Conservation (phyloP, 2,888 invertebrate species). For the Drosophila recens region DNA sequence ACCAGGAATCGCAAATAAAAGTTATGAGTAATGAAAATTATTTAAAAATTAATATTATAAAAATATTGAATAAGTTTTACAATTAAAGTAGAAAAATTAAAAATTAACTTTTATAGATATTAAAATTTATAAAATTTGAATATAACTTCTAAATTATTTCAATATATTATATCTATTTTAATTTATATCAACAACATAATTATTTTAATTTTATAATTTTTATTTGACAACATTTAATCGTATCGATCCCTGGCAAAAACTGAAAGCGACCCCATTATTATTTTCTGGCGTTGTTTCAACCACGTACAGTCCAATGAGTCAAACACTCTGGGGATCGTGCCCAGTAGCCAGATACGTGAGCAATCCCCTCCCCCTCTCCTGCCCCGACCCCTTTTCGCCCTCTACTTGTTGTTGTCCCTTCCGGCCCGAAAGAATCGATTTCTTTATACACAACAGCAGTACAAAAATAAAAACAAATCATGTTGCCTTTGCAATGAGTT, state of each 20-base stretch:
- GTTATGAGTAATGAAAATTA: no score
- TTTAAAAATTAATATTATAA: no score
- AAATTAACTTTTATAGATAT: no score
- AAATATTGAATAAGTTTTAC: no score
- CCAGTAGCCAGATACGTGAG: conserved; percentile 60
- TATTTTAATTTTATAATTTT: no score
- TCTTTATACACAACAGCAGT: conserved; percentile 50
- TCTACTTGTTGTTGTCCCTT: conserved; percentile 25
- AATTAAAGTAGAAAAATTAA: no score
- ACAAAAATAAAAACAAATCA: conserved; percentile 20
- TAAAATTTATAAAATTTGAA: no score
- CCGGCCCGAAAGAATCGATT: conserved; percentile 71
- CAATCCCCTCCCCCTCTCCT: conserved; percentile 21
- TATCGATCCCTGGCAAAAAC: conserved; percentile 49
- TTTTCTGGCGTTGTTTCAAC: conserved; percentile 11
- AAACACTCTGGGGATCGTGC: conserved; percentile 53
- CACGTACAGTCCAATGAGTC: conserved; percentile 50
- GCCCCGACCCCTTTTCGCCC: not conserved
- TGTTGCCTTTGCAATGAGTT: conserved; percentile 50
- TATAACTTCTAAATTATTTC: no score
- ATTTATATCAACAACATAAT: no score
- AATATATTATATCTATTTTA: no score
- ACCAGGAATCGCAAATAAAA: no score
- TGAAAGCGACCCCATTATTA: conserved; percentile 59
- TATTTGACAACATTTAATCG: no score